phyloP scores from a whole-genome alignment of 2,888 invertebrate species.

The Eucera pruinosa region DNA sequence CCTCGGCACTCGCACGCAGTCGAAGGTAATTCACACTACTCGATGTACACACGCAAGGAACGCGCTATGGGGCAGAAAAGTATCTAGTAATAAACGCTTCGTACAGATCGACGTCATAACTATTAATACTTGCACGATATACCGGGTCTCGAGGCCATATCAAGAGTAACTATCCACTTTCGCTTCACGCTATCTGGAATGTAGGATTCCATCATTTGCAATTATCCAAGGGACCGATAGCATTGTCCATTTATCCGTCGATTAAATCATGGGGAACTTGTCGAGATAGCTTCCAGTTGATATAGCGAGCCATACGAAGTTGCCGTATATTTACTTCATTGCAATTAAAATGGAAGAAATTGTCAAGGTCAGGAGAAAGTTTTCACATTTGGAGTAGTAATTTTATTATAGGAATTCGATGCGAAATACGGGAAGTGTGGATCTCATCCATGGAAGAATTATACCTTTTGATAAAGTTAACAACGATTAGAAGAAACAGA shows the following conservation, averaged over 20 bases:
- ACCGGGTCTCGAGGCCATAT: conserved; percentile 47
- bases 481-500: no score
- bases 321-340: no score
- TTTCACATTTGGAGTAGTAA: no score
- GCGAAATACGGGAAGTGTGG: no score
- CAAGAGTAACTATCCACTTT: conserved; percentile 57
- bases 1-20: conserved; percentile 26
- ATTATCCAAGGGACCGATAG: not conserved
- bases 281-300: not conserved
- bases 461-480: no score
- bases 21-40: conserved; percentile 50
- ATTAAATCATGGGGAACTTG: not conserved
- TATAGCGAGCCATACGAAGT: no score
- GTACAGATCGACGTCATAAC: conserved; percentile 59
- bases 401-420: no score
- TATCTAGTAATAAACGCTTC: conserved; percentile 53
- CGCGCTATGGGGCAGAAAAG: conserved; percentile 49
- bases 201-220: conserved; percentile 22
- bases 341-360: no score
- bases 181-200: conserved; percentile 31
- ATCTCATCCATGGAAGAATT: no score
- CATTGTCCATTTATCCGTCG: not conserved
- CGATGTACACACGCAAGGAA: conserved; percentile 29
- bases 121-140: conserved; percentile 61
- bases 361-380: no score